Percentiles rank a stretch among this genome's conserved stretches.
phyloP scores from a whole-genome alignment of 2,113 vertebrate genomes.

The Phyllopteryx taeniolatus region DNA sequence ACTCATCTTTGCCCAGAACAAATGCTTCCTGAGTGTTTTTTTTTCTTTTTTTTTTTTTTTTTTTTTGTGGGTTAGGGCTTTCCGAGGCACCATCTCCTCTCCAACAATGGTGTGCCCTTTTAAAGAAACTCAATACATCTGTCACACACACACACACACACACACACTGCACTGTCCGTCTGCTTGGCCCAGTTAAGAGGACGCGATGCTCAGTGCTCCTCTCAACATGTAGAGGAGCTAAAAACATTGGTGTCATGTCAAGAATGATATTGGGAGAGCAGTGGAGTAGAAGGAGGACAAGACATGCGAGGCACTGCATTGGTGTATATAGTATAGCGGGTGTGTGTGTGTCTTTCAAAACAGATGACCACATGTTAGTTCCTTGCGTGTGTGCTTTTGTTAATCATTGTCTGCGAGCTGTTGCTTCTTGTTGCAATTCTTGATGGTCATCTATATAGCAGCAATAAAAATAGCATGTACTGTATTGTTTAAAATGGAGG shows the following conservation, averaged over 20 bases:
- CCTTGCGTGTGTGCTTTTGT: constrained; percentile 6
- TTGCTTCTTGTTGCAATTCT: background rate
- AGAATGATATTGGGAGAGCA: constrained; percentile 57
- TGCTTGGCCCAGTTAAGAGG: constrained; percentile 52
- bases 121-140: constrained; percentile 32
- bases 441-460: background rate
- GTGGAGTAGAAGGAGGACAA: constrained; percentile 61
- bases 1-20: constrained; percentile 65
- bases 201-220: constrained; percentile 43
- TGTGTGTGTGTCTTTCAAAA: constrained; percentile 28
- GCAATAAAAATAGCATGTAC: background rate
- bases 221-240: constrained; percentile 42
- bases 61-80: constrained; percentile 19
- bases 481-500: background rate
- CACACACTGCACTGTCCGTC: constrained; percentile 22
- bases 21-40: constrained; percentile 70
- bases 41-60: constrained; percentile 11
- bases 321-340: background rate
- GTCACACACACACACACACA: constrained; percentile 9
- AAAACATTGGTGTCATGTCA: constrained; percentile 57
- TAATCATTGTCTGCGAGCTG: background rate
- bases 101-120: constrained; percentile 58
- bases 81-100: constrained; percentile 48
- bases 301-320: constrained; percentile 17
- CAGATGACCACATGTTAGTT: constrained; percentile 43